Conservation (phyloP, 2,113 vertebrate species). For the Elachura formosa region DNA sequence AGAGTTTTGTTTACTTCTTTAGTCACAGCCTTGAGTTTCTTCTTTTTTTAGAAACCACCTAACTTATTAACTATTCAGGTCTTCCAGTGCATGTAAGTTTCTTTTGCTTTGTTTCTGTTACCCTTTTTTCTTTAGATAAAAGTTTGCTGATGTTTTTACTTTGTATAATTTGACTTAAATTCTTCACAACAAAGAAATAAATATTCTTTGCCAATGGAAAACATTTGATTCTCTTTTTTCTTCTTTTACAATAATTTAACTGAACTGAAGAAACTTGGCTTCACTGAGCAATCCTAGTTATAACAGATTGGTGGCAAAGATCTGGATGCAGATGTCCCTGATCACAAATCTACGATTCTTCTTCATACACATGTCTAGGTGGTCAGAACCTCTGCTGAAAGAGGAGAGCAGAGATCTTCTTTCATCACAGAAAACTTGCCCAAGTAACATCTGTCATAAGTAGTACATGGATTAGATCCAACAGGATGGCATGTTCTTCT, state of each 20-base stretch:
- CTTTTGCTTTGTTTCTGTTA: not conserved
- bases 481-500: not conserved
- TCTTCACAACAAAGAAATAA: not conserved
- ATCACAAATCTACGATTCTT: not conserved
- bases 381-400: not conserved
- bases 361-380: fast-evolving
- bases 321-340: not conserved
- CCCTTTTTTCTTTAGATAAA: not conserved
- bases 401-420: not conserved
- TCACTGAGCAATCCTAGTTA: not conserved
- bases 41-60: conserved; percentile 21
- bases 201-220: not conserved
- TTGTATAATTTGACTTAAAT: not conserved
- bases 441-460: not conserved
- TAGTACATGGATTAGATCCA: not conserved
- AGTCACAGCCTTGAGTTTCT: conserved; percentile 3
- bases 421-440: not conserved
- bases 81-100: not conserved
- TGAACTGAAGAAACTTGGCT: not conserved
- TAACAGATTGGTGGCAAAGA: not conserved
- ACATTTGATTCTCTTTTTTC: not conserved
- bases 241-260: not conserved
- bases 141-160: not conserved
- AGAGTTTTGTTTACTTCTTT: conserved; percentile 11
- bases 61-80: not conserved